Conservation (phyloP, 2,797 vertebrate genomes). For the Scleropages formosus region DNA sequence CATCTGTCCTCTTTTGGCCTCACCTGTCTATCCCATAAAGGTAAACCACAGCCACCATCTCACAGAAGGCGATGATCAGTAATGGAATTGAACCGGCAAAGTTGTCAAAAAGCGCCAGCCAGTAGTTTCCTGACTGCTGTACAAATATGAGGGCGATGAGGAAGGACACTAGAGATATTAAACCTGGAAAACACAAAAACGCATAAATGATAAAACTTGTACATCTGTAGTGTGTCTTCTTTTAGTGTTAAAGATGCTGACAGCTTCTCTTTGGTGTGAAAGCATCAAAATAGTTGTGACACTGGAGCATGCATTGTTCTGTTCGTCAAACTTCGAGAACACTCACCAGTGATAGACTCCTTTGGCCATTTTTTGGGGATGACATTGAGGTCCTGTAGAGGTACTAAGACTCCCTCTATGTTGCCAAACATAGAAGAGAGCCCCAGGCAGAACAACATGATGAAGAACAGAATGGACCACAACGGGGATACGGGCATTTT, state of each 20-base stretch:
- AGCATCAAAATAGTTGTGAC: too few species aligned
- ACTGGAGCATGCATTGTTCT: too few species aligned
- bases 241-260: too few species aligned
- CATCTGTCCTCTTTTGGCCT: constrained; percentile 20
- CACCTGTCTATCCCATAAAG: constrained; percentile 86
- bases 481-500: constrained; percentile 88
- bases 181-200: constrained; percentile 60
- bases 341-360: constrained; percentile 74
- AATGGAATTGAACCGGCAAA: constrained; percentile 91
- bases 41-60: constrained; percentile 86
- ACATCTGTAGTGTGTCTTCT: too few species aligned
- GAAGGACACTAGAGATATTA: constrained; percentile 72
- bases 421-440: constrained; percentile 95
- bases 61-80: constrained; percentile 85
- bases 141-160: constrained; percentile 81
- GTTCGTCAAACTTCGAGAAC: background rate
- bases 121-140: constrained; percentile 85
- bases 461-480: constrained; percentile 90
- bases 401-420: constrained; percentile 84
- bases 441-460: constrained; percentile 95
- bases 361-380: constrained; percentile 79
- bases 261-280: too few species aligned
- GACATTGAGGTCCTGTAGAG: constrained; percentile 80
- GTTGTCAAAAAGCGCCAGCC: constrained; percentile 84
- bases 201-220: too few species aligned